phyloP scores from a whole-genome alignment of 2,113 vertebrate species.

The Oceanodroma tethys region DNA sequence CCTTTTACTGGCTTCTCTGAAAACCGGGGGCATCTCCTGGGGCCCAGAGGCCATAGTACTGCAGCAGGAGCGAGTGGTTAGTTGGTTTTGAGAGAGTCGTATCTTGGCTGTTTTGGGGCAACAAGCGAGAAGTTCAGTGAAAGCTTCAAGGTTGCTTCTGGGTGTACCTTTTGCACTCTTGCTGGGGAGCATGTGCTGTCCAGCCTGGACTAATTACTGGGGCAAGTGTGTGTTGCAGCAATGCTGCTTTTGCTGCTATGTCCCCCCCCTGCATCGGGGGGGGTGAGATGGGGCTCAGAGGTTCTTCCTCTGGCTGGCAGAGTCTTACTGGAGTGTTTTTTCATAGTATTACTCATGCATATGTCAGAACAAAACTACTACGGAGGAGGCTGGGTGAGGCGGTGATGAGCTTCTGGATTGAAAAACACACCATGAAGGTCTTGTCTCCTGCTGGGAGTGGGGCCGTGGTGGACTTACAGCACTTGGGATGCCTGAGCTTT shows the following conservation, averaged over 20 bases:
- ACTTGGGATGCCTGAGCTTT: not conserved
- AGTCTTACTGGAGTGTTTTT: not conserved
- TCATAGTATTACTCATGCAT: not conserved
- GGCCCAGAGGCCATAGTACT: not conserved
- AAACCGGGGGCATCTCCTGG: conserved; percentile 8
- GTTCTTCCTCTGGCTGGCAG: not conserved
- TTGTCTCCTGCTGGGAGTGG: not conserved
- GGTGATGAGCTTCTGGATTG: not conserved
- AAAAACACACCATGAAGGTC: not conserved
- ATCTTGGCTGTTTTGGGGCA: not conserved
- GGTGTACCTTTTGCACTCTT: not conserved
- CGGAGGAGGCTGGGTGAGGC: not conserved
- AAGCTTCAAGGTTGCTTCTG: not conserved
- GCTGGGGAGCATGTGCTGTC: not conserved
- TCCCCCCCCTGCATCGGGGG: not conserved
- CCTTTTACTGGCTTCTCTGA: not conserved
- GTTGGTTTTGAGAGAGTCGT: not conserved
- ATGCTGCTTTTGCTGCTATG: not conserved
- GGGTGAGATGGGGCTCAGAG: not conserved
- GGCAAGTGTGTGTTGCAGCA: not conserved
- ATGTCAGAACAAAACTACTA: not conserved
- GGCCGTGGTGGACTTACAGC: not conserved
- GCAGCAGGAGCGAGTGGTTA: not conserved
- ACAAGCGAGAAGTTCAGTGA: not conserved
- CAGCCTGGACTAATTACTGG: not conserved